Base-by-base conservation (phyloP, 2,113 vertebrate species). In the Tachysurus vachellii region DNA sequence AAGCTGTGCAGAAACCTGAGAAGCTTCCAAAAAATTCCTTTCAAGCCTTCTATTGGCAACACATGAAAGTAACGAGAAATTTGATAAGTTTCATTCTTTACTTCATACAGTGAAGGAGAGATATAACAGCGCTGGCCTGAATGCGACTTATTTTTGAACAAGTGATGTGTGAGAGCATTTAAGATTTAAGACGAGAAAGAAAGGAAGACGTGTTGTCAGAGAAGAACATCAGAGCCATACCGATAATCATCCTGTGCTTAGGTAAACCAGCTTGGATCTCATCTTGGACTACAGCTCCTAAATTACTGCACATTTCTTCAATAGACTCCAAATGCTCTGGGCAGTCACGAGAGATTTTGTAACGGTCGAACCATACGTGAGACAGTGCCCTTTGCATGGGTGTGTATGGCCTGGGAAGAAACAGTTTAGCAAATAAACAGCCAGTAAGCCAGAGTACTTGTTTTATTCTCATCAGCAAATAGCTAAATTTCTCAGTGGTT, bases 291-390 rank as follows among this genome's bases (percentile, higher is more conserved):
- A 98, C 61, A 10, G 91, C 88, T 13, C 94, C 93, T 87, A 98
- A 93, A 17, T 87, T 12, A 2, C 0, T 87, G 86, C 96, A 96
- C 96, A 97, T 97, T 1, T 76, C 84, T 76, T 97, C 95, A 36
- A 98, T 94, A 3, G 96, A 98, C 85, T 97, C 96, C 19, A 94
- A 94, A 92, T 98, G 96, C 83, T 98, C 97, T 9, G 95, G 94
- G 90, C 95, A 95, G 53, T 97, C 94, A 28, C 87, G 92, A 23
- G 95, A 96, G 89, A 98, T 96, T 93, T 96, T 97, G 77, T 94
- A 88, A n/a, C 96, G 95, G 93, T 98, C 97, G 93, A 98, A 98
- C 97, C 97, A 98, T 71, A 97, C 96, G 17, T 93, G 96, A 83
- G 97, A 97, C 85, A 92, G 66, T 47, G 92, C 90, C 85, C 96